phyloP scores from a whole-genome alignment of 2,888 invertebrate species.

The Agrilus mali region DNA sequence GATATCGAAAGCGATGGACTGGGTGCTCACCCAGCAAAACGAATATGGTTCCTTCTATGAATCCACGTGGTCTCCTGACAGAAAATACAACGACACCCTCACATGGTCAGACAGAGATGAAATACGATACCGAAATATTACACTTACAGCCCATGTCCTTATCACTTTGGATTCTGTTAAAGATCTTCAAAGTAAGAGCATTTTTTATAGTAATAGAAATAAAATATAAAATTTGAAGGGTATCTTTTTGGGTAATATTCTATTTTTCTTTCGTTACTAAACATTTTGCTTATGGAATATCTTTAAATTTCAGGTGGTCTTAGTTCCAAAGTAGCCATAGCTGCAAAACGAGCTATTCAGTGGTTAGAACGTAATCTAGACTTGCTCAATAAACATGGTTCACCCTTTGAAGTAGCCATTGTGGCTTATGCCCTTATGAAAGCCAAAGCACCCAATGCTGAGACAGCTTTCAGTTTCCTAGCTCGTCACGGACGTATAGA shows the following conservation, averaged over 20 bases:
- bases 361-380: slow-evolving; percentile 79
- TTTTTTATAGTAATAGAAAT: not conserved
- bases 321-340: slow-evolving; percentile 62
- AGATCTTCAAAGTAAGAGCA: slow-evolving; percentile 45
- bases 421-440: slow-evolving; percentile 79
- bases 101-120: slow-evolving; percentile 38
- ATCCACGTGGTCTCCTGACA: slow-evolving; percentile 72
- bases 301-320: slow-evolving; percentile 38
- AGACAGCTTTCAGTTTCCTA: slow-evolving; percentile 67
- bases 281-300: not conserved
- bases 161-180: slow-evolving; percentile 77
- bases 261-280: not conserved
- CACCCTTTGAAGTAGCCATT: slow-evolving; percentile 77
- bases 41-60: slow-evolving; percentile 83
- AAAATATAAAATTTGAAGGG: too few species aligned
- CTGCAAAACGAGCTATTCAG: slow-evolving; percentile 58
- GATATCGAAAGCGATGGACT: slow-evolving; percentile 72
- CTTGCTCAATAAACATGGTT: slow-evolving; percentile 50
- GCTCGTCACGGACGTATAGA: slow-evolving; percentile 51
- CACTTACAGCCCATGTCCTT: slow-evolving; percentile 85
- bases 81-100: slow-evolving; percentile 71
- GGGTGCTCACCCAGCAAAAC: slow-evolving; percentile 77
- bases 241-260: too few species aligned
- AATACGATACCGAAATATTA: slow-evolving; percentile 64
- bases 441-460: slow-evolving; percentile 74